A percentile compares a stretch with the other conserved stretches of the same genome.
These are phyloP conservation scores for Periophthalmus modestus DNA, from an alignment of 2,113 vertebrate genomes.

Conservation along the genomic window DNA sequence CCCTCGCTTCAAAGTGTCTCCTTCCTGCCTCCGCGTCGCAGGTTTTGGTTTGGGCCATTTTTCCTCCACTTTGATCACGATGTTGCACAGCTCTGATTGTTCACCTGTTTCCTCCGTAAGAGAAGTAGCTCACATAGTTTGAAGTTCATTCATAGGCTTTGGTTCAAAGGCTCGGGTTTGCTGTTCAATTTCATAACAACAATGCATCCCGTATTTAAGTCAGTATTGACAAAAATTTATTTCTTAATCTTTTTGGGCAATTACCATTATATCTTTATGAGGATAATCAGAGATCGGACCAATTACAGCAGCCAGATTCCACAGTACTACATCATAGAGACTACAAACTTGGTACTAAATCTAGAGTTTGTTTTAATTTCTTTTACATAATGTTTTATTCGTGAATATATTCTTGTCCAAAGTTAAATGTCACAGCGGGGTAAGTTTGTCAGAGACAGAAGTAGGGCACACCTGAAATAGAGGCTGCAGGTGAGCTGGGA, in stretches of 20 bases:
- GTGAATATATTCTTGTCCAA: not conserved
- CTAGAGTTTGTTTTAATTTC: not conserved
- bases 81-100: not conserved
- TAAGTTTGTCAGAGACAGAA: conserved; percentile 29
- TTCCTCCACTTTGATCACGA: not conserved
- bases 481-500: conserved; percentile 50
- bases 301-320: no score
- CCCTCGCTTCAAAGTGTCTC: not conserved
- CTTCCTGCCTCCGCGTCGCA: not conserved
- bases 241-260: no score
- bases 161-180: not conserved
- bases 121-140: conserved; percentile 14
- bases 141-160: conserved; percentile 14
- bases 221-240: no score
- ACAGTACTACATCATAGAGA: no score
- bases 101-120: conserved; percentile 1
- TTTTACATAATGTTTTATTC: not conserved
- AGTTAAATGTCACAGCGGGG: conserved; percentile 21
- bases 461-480: conserved; percentile 74
- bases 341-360: not conserved
- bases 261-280: no score
- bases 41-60: not conserved
- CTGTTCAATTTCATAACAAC: not conserved
- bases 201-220: no score
- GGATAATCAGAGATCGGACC: no score